These are phyloP conservation scores for Perdita meconis DNA, from an alignment of 2,888 invertebrate species.

Conservation along the genomic window DNA sequence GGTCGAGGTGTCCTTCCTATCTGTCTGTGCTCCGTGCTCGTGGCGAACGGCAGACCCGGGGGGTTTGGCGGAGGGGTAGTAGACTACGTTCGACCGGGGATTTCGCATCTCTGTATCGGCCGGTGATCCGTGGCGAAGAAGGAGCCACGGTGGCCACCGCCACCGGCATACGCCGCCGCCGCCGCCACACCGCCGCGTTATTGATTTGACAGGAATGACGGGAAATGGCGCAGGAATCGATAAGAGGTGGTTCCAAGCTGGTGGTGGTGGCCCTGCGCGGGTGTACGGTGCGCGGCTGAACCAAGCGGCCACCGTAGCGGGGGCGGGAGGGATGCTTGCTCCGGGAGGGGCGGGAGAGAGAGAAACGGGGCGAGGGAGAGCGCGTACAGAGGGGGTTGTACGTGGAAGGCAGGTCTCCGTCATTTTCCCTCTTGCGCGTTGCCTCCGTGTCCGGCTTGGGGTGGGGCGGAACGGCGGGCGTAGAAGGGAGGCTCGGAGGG, in stretches of 20 bases:
- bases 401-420: not conserved
- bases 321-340: conserved; percentile 1
- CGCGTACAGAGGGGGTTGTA: not conserved
- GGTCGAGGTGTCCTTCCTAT: conserved; percentile 41
- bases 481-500: conserved; percentile 26
- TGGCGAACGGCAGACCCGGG: conserved; percentile 24
- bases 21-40: conserved; percentile 48
- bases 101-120: conserved; percentile 63
- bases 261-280: conserved; percentile 65
- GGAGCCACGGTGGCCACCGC: conserved; percentile 41
- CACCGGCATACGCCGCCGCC: conserved; percentile 24
- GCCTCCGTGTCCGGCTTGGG: not conserved
- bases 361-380: conserved; percentile 17
- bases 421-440: not conserved
- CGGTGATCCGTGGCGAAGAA: conserved; percentile 61
- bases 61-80: conserved; percentile 19
- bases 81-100: conserved; percentile 29
- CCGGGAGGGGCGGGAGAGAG: conserved; percentile 6
- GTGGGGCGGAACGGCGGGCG: conserved; percentile 19
- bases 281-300: conserved; percentile 38
- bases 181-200: conserved; percentile 69
- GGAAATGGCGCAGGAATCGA: conserved; percentile 84
- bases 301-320: not conserved
- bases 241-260: conserved; percentile 78
- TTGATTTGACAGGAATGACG: conserved; percentile 82